These are phyloP conservation scores for Drosophila arawakana DNA, from an alignment of 1,140 invertebrate species.

Conservation along the genomic window DNA sequence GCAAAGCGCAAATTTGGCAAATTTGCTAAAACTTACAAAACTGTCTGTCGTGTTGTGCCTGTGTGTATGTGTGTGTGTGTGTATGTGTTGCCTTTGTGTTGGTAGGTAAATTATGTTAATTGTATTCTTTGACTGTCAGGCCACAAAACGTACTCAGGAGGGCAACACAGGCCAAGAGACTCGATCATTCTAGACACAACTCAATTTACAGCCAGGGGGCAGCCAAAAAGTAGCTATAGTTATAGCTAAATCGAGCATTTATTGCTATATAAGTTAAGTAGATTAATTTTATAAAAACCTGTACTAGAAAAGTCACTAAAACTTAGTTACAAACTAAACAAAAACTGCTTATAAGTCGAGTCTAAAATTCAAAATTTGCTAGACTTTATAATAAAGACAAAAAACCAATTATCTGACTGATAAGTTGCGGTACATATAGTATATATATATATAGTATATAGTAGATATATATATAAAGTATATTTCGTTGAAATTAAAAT, in stretches of 20 bases:
- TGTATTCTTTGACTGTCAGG: conserved; percentile 73
- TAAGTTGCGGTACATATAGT: background rate
- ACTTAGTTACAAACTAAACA: background rate
- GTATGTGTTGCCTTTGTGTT: conserved; percentile 51
- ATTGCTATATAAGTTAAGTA: background rate
- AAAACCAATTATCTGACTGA: background rate
- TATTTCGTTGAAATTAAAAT: conserved; percentile 57
- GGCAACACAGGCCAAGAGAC: conserved; percentile 10
- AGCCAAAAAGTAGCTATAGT: background rate
- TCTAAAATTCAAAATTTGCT: background rate
- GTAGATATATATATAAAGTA: background rate
- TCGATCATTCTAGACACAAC: conserved; percentile 2
- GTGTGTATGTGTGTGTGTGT: conserved; percentile 4
- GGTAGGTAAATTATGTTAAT: conserved; percentile 79
- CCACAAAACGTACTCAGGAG: conserved; percentile 29
- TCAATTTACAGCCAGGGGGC: background rate
- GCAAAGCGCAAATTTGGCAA: conserved; percentile 66
- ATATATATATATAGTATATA: conserved; percentile 1
- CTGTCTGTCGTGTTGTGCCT: conserved; percentile 57
- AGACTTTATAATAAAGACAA: conserved; percentile 5
- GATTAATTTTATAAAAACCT: no score
- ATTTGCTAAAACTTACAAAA: conserved; percentile 70
- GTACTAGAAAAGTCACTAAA: no score
- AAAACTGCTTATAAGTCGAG: background rate
- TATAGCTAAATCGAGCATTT: background rate